Percentiles rank a stretch among this genome's conserved stretches.
Evolutionary conservation across 2,888 invertebrate genomes (phyloP).

Genomic region (Thymelicus lineola): DNA sequence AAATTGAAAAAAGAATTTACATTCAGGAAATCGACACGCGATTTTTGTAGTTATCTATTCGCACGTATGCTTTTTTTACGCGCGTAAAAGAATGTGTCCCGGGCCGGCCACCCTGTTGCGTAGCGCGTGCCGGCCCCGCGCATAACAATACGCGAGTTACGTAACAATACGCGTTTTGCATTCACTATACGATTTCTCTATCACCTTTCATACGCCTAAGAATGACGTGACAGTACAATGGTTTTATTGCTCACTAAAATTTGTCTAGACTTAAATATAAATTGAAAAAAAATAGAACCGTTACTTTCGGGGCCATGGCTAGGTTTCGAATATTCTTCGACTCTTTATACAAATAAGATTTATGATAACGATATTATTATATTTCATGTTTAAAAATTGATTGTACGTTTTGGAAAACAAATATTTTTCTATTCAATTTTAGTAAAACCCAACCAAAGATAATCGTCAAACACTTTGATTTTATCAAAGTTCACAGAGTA

Average conservation of each 20-base stretch:
- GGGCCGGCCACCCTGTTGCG: slow-evolving; percentile 74
- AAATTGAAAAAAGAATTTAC: not conserved
- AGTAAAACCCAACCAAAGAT: too few relatives aligned
- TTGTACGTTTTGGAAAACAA: too few relatives aligned
- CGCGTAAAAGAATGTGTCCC: slow-evolving; percentile 69
- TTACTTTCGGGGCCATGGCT: too few relatives aligned
- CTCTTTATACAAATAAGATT: too few relatives aligned
- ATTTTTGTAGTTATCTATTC: slow-evolving; percentile 41
- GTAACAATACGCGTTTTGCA: slow-evolving; percentile 78
- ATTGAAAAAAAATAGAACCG: slow-evolving; percentile 7
- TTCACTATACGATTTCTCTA: slow-evolving; percentile 79
- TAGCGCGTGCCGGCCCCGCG: slow-evolving; percentile 67
- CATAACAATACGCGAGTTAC: slow-evolving; percentile 63
- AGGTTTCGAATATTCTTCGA: too few relatives aligned
- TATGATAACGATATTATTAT: not conserved
- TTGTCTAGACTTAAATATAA: slow-evolving; percentile 63
- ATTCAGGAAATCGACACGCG: slow-evolving; percentile 21
- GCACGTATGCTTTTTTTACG: slow-evolving; percentile 26
- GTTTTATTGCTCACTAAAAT: slow-evolving; percentile 60
- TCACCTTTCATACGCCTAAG: slow-evolving; percentile 63
- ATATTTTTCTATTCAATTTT: too few relatives aligned
- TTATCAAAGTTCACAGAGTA: slow-evolving; percentile 11
- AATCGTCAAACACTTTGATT: too few relatives aligned
- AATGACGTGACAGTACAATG: slow-evolving; percentile 69
- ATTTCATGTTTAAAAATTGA: not conserved